Evolutionary conservation across 2,113 vertebrate species (phyloP).

Genomic region (Chiloscyllium plagiosum): DNA sequence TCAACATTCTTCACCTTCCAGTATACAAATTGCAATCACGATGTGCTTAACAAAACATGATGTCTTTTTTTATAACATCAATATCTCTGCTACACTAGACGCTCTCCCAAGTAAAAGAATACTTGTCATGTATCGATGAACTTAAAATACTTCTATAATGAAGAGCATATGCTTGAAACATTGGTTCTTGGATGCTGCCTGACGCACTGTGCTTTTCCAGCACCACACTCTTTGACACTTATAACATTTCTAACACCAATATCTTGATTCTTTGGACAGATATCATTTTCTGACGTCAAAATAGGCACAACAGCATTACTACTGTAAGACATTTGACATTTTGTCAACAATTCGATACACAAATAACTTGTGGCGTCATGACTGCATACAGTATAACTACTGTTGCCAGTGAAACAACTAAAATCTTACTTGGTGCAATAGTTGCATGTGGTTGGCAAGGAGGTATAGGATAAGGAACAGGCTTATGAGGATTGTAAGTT

Average conservation of each 20-base stretch:
- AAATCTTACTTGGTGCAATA: slow-evolving; percentile 90
- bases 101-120: background rate
- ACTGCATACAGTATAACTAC: background rate
- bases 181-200: too few species aligned
- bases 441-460: slow-evolving; percentile 91
- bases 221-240: background rate
- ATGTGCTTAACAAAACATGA: background rate
- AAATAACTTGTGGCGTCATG: background rate
- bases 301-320: background rate
- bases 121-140: background rate
- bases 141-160: background rate
- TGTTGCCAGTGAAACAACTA: slow-evolving; percentile 23
- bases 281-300: background rate
- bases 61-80: background rate
- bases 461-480: slow-evolving; percentile 94
- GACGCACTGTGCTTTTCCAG: too few species aligned
- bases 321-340: background rate
- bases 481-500: slow-evolving; percentile 89
- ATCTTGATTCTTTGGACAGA: background rate
- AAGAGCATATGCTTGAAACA: too few species aligned
- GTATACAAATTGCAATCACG: background rate
- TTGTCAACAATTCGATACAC: background rate
- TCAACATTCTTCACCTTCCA: background rate
- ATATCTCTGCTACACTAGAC: background rate
- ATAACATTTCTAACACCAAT: background rate